Evolutionary conservation across 2,888 invertebrate species (phyloP).

Genomic region (Malachius bipustulatus): DNA sequence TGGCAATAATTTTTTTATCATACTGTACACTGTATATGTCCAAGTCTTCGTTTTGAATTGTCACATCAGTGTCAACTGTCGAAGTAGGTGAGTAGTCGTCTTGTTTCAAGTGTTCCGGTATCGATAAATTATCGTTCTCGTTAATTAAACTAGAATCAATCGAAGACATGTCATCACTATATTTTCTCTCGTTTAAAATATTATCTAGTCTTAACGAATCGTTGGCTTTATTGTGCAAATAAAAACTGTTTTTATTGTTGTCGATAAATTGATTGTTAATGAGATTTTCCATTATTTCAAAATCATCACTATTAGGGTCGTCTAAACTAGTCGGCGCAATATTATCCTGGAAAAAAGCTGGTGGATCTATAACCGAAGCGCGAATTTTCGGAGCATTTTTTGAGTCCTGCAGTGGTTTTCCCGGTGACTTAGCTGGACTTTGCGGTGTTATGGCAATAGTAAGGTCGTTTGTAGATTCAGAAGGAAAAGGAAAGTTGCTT

Average conservation of each 20-base stretch:
- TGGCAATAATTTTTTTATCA: constrained; percentile 42
- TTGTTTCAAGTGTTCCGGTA: constrained; percentile 32
- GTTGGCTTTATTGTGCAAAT: not conserved
- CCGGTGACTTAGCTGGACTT: constrained; percentile 12
- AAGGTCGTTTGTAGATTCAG: constrained; percentile 30
- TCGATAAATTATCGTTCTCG: constrained; percentile 56
- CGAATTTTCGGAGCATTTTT: constrained; percentile 24
- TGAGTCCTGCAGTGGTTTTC: constrained; percentile 14
- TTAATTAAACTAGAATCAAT: constrained; percentile 54
- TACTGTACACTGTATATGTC: constrained; percentile 41
- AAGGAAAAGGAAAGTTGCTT: constrained; percentile 30
- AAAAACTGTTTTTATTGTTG: constrained; percentile 12
- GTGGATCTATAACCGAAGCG: constrained; percentile 37
- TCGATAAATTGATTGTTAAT: constrained; percentile 26
- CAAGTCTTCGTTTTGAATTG: constrained; percentile 24
- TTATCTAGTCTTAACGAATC: not conserved
- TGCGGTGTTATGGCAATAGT: constrained; percentile 16
- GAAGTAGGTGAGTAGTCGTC: constrained; percentile 27
- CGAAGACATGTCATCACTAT: constrained; percentile 31
- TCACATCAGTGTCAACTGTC: constrained; percentile 23
- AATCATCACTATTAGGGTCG: constrained; percentile 27
- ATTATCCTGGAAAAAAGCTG: constrained; percentile 35
- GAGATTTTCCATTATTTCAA: constrained; percentile 33
- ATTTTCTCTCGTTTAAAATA: constrained; percentile 17
- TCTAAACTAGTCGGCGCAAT: constrained; percentile 9